These are phyloP conservation scores for Daphoenositta chrysoptera DNA, from an alignment of 2,113 vertebrate genomes.

Conservation along the genomic window DNA sequence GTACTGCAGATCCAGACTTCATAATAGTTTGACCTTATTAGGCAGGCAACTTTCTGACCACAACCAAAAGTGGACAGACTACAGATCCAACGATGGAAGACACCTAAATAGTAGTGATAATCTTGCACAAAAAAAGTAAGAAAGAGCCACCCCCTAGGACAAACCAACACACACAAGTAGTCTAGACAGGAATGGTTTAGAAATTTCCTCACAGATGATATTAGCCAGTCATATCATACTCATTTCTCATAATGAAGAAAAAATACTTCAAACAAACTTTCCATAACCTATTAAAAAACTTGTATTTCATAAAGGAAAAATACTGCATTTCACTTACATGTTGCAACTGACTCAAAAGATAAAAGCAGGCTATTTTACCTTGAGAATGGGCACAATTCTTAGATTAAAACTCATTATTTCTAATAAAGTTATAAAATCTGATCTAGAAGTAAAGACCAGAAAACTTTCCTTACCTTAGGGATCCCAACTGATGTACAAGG, in stretches of 20 bases:
- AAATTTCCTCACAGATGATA: background rate
- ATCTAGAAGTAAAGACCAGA: background rate
- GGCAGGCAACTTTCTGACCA: background rate
- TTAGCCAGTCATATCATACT: background rate
- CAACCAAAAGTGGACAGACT: background rate
- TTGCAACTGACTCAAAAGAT: background rate
- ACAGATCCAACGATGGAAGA: background rate
- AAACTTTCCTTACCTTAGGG: constrained; percentile 80
- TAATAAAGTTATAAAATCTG: background rate
- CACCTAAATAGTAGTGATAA: background rate
- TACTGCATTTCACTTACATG: background rate
- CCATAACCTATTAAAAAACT: background rate
- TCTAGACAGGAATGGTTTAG: background rate
- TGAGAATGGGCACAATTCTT: background rate
- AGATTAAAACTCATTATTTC: background rate
- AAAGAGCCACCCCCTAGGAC: background rate
- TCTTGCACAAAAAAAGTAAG: background rate
- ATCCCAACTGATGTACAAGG: constrained; percentile 86
- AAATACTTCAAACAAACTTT: background rate
- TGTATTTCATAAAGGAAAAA: background rate
- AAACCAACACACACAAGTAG: background rate
- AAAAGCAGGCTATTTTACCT: background rate
- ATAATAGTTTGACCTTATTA: background rate
- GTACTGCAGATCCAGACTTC: background rate
- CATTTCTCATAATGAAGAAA: background rate